Conservation (phyloP, 2,113 vertebrate species). For the Monarcha castaneiventris region DNA sequence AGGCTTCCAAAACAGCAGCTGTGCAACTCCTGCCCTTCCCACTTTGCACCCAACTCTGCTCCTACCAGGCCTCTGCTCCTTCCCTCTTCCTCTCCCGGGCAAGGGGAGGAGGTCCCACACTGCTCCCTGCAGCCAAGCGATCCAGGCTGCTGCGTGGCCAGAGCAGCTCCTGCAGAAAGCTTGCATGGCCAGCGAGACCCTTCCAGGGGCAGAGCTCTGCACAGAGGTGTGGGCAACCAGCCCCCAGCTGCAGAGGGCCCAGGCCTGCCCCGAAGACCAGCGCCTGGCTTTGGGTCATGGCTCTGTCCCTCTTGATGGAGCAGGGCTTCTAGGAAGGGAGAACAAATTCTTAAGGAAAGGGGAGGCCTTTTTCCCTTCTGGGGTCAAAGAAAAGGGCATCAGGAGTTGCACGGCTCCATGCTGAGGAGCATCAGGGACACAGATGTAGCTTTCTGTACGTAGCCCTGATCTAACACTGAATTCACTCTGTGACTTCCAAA, state of each 20-base stretch:
- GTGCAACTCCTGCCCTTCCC: not conserved
- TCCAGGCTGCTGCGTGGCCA: not conserved
- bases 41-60: not conserved
- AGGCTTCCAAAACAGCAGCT: too few relatives aligned
- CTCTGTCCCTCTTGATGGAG: not conserved
- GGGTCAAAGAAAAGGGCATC: not conserved
- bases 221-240: not conserved
- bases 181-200: fast-evolving
- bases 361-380: not conserved
- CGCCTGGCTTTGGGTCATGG: fast-evolving
- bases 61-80: not conserved
- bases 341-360: not conserved
- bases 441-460: not conserved
- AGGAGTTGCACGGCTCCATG: not conserved
- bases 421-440: not conserved
- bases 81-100: not conserved
- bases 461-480: not conserved
- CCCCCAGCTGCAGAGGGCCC: not conserved
- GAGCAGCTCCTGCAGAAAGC: not conserved
- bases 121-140: not conserved
- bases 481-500: not conserved
- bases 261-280: not conserved
- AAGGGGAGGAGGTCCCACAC: not conserved
- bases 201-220: not conserved
- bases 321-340: not conserved